Evolutionary conservation across 1,140 invertebrate species (phyloP).

Genomic region (Eumaeus atala): DNA sequence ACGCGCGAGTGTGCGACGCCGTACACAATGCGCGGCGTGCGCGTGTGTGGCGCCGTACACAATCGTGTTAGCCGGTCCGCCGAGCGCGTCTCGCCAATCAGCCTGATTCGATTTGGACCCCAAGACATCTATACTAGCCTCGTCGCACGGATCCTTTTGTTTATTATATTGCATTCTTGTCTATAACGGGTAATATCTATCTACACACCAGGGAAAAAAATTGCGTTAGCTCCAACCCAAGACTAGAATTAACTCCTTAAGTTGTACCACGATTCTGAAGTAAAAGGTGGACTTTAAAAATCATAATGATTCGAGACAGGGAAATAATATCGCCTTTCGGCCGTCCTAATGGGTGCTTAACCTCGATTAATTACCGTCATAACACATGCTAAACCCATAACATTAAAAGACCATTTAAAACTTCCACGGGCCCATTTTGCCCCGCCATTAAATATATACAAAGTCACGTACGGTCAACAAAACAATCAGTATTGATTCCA

Average conservation of each 20-base stretch:
- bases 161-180: not conserved
- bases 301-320: too few species aligned
- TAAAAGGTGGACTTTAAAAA: too few species aligned
- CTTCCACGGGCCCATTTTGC: constrained; percentile 22
- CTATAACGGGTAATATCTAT: too few species aligned
- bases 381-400: constrained; percentile 2
- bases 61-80: constrained; percentile 29
- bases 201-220: too few species aligned
- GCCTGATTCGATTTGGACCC: constrained; percentile 31
- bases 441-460: constrained; percentile 21
- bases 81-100: constrained; percentile 34
- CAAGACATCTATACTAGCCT: constrained; percentile 12
- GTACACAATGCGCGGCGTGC: not conserved
- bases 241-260: too few species aligned
- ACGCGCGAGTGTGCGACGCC: too few species aligned
- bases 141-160: constrained; percentile 10
- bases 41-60: constrained; percentile 17
- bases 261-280: too few species aligned
- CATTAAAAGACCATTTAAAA: constrained; percentile 10
- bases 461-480: constrained; percentile 48
- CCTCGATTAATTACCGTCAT: constrained; percentile 1
- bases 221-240: too few species aligned
- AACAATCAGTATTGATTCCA: constrained; percentile 37
- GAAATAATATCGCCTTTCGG: too few species aligned
- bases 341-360: not conserved